Evolutionary conservation across 2,797 vertebrate genomes (phyloP), one percentile per base, ranked within the genome.

Genomic region (Mallotus villosus): DNA sequence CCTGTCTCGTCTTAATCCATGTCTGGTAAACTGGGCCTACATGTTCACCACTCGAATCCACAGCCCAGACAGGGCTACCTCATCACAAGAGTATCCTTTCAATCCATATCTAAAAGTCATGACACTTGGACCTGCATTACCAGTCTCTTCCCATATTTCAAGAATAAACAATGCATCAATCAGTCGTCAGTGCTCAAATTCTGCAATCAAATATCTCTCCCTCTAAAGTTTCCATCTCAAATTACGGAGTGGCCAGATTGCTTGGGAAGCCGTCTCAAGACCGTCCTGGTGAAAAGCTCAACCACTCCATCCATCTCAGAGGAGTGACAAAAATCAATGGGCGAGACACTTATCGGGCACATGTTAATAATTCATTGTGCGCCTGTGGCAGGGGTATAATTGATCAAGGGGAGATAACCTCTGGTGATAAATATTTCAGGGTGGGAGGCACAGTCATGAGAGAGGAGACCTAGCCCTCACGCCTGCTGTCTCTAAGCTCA

Each of bases 351-450:
- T 88, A 89, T 90, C 87, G 80, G 82, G 68, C 67, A 64, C 73
- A 80, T 80, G 85, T 91, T 88, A 92, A 92, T 92, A 91, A 90
- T 91, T 90, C 79, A 93, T 89, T 63, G 74, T 46, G 2, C 59
- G 77, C 81, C 79, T 46, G 29, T 88, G 86, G 89, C 84, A 90
- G 86, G 86, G 85, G 85, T 86, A 87, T 91, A 90, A 91, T 87
- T 88, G 88, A 91, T 90, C 87, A 87, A 82, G 81, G 82, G 81
- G 79, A 69, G 83, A 90, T 88, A 90, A 90, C 90, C 85, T 88
- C 82, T 81, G 74, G 76, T 83, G 78, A 90, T 92, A 90, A 92
- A 92, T 93, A 88, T 92, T 91, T 92, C 79, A 92, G 53, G 51
- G 67, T 53, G 27, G 72, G 62, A 63, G 66, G 24, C 14, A 27